Base-by-base conservation (phyloP, 2,888 invertebrate genomes). In the Tinea trinotella region DNA sequence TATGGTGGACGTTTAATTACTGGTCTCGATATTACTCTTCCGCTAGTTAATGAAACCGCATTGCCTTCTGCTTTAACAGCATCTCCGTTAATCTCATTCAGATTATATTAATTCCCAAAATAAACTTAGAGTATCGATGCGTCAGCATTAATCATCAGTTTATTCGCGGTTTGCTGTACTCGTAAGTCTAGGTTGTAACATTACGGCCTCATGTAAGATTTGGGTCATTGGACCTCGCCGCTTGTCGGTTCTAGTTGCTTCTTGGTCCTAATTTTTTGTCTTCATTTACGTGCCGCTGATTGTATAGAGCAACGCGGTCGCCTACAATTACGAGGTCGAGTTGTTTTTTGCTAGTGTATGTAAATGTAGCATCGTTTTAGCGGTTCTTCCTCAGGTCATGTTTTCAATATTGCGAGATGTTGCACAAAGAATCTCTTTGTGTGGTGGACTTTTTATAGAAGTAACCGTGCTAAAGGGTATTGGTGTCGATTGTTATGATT, bases 221-320 rank as follows among this genome's bases (percentile, higher is more conserved):
- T 84, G 76, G 85, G 84, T 85, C 82, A 84, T 80, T 82, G 79
- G 81, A 82, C 82, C 78, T 83, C 79, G 69, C 78, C 73, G 80
- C 75, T 79, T 70, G 76, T 72, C 69, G 75, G 67, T 64, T 70
- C 66, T 65, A 65, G 59, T 64, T 69, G 70, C 71, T 73, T 69
- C 66, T 40, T 71, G 72, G 68, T 67, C 53, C 35, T 40, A 73
- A 73, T 79, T 55, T 81, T 76, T 76, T 78, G 70, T 69, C 59
- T 62, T 66, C 71, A 70, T 70, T 69, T 72, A 69, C 69, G 66
- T 70, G 68, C 66, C 69, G 65, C 66, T 70, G 70, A 76, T 74
- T 76, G 72, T 75, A 71, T 70, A 60, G 66, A 60, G 61, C 66
- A 71, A 72, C 71, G 64, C 65, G 63, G 65, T 74, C 68, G 65